These are phyloP conservation scores for Leptodactylus fallax DNA, from an alignment of 2,797 vertebrate genomes.

Conservation along the genomic window DNA sequence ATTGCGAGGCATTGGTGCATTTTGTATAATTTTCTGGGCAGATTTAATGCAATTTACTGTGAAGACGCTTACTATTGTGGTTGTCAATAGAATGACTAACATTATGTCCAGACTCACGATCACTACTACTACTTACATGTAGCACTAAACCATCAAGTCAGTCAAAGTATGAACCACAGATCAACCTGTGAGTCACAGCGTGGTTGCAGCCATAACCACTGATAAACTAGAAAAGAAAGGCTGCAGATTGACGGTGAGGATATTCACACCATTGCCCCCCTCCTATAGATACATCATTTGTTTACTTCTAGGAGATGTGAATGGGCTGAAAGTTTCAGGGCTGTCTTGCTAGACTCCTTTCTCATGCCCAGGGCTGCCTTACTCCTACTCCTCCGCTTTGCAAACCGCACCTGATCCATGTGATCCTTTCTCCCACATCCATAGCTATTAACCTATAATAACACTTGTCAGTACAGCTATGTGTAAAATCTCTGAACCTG, in stretches of 20 bases:
- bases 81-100: no score
- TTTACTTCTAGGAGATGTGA: slow-evolving; percentile 43
- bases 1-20: no score
- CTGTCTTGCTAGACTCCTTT: slow-evolving; percentile 17
- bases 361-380: slow-evolving; percentile 10
- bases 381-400: background rate
- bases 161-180: no score
- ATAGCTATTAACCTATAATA: slow-evolving; percentile 26
- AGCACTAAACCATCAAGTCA: no score
- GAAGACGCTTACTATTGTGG: no score
- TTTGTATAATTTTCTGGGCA: no score
- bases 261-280: background rate
- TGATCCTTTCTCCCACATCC: background rate
- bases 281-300: slow-evolving; percentile 27
- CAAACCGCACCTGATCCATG: slow-evolving; percentile 36
- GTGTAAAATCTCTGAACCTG: background rate
- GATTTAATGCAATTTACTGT: no score
- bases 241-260: background rate
- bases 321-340: slow-evolving; percentile 24
- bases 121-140: no score
- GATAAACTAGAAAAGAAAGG: background rate
- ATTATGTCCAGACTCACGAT: no score
- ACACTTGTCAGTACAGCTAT: slow-evolving; percentile 3
- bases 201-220: background rate
- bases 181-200: no score